Base-by-base conservation (phyloP, 2,797 vertebrate genomes). In the Syndactyla subalaris region DNA sequence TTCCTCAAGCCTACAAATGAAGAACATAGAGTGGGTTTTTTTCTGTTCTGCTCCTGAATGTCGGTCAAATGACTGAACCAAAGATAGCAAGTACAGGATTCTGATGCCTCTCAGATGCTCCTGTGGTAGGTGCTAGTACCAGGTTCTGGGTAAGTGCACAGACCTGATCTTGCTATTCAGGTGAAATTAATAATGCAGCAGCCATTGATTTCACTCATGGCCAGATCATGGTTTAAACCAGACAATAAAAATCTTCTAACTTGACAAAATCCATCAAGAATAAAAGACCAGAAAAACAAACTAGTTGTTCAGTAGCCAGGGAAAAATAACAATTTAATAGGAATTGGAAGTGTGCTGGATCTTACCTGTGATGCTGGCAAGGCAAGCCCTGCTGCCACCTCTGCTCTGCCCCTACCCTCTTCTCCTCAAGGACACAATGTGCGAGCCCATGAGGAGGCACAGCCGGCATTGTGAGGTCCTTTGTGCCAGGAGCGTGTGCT, bases 381-480 rank as follows among this genome's bases (percentile, higher is more conserved):
- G 48, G 19, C 8, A 6, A 63, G 19, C 19, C 13, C 39, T 74
- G 39, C 46, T 84, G n/a, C 27, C 2, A 23, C n/a, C 91, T 74
- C 43, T 1, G 0, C 7, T n/a, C 59, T 26, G 57, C 34, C 23
- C 58, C 66, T 67, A 20, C 54, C 20, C 8, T 21, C 39, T 36
- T 27, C 6, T 70, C 32, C 39, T 70, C 15, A 43, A 48, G 39
- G 18, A 14, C 6, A 66, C 2, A 22, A 9, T 2, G 10, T 24
- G 14, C 0, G 0, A 13, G 30, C 29, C 23, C 6, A 5, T 8
- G 18, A 2, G 2, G 0, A 49, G 18, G 15, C 7, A 2, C 45
- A 59, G 29, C 8, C 0, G 0, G 17, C 8, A 6, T 1, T 29
- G 7, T 0, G 0, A 46, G 34, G 27, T 43, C 24, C 39, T 48